Conservation (phyloP, 2,888 invertebrate species). For the Drosophila rellima region DNA sequence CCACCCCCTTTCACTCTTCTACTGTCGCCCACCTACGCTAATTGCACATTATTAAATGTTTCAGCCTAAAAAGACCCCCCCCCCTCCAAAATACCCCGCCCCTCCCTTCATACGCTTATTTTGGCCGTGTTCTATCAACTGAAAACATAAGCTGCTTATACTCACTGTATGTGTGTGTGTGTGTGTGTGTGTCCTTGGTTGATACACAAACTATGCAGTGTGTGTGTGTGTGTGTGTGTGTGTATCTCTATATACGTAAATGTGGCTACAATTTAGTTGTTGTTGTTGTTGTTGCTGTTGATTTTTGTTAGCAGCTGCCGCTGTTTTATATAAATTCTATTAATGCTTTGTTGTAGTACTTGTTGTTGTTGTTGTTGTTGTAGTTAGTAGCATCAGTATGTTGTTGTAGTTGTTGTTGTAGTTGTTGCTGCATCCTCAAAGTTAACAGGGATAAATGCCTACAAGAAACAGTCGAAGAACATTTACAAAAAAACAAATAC, state of each 20-base stretch:
- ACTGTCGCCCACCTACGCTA: constrained; percentile 48
- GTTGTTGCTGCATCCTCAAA: constrained; percentile 83
- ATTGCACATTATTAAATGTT: constrained; percentile 76
- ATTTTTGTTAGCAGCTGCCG: constrained; percentile 35
- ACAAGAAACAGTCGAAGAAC: constrained; percentile 79
- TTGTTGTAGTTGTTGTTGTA: constrained; percentile 51
- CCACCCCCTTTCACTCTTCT: not conserved
- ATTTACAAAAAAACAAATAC: constrained; percentile 52
- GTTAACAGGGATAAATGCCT: constrained; percentile 86
- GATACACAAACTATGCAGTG: constrained; percentile 31
- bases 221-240: constrained; percentile 39
- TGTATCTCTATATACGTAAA: constrained; percentile 36
- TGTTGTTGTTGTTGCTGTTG: constrained; percentile 4
- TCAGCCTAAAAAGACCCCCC: constrained; percentile 11
- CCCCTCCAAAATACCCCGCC: not conserved
- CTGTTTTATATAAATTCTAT: constrained; percentile 59
- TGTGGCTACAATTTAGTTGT: constrained; percentile 42
- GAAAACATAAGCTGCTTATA: constrained; percentile 76
- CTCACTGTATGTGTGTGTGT: constrained; percentile 25
- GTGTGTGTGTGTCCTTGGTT: constrained; percentile 48
- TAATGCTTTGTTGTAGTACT: constrained; percentile 66
- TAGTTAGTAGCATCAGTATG: constrained; percentile 47
- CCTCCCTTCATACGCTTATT: constrained; percentile 11
- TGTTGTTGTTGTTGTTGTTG: constrained; percentile 53
- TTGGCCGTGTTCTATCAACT: constrained; percentile 35